These are phyloP conservation scores for Tyria jacobaeae DNA, from an alignment of 2,888 invertebrate species.

Conservation along the genomic window DNA sequence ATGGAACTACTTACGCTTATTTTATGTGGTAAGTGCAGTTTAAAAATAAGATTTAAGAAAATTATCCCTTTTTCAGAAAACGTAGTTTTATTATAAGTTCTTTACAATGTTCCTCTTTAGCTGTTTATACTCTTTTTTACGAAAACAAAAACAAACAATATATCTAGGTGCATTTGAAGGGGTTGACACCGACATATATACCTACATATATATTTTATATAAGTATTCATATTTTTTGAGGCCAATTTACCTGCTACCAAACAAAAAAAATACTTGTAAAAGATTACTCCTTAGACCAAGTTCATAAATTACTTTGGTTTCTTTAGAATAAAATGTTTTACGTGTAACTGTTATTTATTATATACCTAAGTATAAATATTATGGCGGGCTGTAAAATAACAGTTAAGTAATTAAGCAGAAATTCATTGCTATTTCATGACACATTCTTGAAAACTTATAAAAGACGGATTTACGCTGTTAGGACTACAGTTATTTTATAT, in stretches of 20 bases:
- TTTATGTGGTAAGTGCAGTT: conserved; percentile 72
- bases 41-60: not conserved
- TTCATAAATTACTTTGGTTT: too few species aligned
- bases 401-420: not conserved
- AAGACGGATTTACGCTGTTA: conserved; percentile 41
- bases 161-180: not conserved
- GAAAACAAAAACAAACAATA: not conserved
- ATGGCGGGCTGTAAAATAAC: too few species aligned
- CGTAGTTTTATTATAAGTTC: not conserved
- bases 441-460: conserved; percentile 11
- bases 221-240: too few species aligned
- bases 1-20: conserved; percentile 73
- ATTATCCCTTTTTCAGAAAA: not conserved
- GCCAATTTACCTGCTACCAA: too few species aligned
- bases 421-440: conserved; percentile 3
- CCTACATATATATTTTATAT: too few species aligned
- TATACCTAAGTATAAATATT: too few species aligned
- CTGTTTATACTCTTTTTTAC: not conserved
- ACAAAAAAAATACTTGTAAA: too few species aligned
- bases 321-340: too few species aligned
- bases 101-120: not conserved
- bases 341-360: too few species aligned
- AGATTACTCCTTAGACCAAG: too few species aligned
- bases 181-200: not conserved
- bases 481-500: conserved; percentile 27